Base-by-base conservation (phyloP, 2,113 vertebrate genomes). In the Seriola rivoliana region DNA sequence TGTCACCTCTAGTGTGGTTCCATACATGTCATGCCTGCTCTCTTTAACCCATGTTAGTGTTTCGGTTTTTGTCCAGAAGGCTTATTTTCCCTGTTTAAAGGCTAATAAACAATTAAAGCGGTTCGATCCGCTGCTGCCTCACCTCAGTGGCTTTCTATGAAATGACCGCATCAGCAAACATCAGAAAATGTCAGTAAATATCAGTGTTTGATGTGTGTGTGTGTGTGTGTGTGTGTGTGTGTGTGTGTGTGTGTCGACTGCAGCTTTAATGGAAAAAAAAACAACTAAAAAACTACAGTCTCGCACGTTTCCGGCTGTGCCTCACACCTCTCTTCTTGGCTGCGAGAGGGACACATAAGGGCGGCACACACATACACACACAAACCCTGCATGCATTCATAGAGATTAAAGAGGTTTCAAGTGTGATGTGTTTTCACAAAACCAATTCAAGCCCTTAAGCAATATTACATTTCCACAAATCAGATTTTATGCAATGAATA, bases 391-490 rank as follows among this genome's bases (percentile, higher is more conserved):
- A 6, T 64, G 36, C 60, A 48, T 78, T 86, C 62, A 58, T 5
- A 36, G 46, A 73, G 68, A 85, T 91, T 82, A 82, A 74, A 77
- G 48, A 67, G 85, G n/a, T 84, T 81, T 75, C 50, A 85, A 73
- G 64, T 78, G 50, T 1, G 21, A 71, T 32, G 38, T 58, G 60
- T 79, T 81, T 85, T 42, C 48, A 82, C 11, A 38, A 74, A 78
- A 84, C 36, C 68, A 85, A 71, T 85, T 68, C 66, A 58, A 42
- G 59, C 57, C 63, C n/a, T 70, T 72, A 74, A 88, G 76, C 54
- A 70, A 81, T 79, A 81, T 86, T 78, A 40, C 70, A 70, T 40
- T 80, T 78, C 75, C 46, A n/a, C 80, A 84, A 89, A 89, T 82
- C 66, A 42, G 80, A 86, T 86, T 82, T 85, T 74, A 57, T 84